Evolutionary conservation across 2,888 invertebrate genomes (phyloP), one percentile per base, ranked within the genome.

Genomic region (Lasioglossum marginatum): DNA sequence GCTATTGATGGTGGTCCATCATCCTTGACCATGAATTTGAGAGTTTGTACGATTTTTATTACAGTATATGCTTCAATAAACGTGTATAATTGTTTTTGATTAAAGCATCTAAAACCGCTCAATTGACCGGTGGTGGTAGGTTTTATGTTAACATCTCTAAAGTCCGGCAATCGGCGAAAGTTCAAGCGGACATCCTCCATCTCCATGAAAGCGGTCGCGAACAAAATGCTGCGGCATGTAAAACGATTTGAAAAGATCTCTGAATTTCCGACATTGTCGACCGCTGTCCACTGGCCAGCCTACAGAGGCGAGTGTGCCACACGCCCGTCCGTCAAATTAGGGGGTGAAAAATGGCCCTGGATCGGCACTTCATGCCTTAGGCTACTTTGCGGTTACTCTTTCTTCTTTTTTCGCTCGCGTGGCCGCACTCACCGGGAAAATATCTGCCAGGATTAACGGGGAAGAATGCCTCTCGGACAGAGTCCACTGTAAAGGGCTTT

Each of bases 251-350:
- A 27, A 31, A 63, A 14, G 63, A 16, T 31, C 27, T 27, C 16
- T 63, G 63, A 63, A 31, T 31, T 16, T 6, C 34, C n/a, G 40
- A 68, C 37, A 40, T 40, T 68, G 68, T 68, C 68, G 37, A 23
- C 37, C 68, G 23, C 12, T 37, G 68, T 68, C 66, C 66, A 37
- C 37, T 23, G 68, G 1, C 19, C 68, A 63, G 34, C 37, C 3
- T 12, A 23, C n/a, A 37, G 68, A 19, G 34, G 23, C 8, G 40
- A 8, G 23, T 23, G 68, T 12, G 73, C 60, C 66, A n/a, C 87
- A 91, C 89, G 92, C 76, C 80, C 89, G 91, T 92, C 92, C 89
- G 90, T 93, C 92, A 92, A 92, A 93, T 92, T 92, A 93, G 81
- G 87, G 86, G 79, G 86, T 92, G 92, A 92, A 90, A 92, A 92